A percentile compares a stretch with the other conserved stretches of the same genome.
Evolutionary conservation across 2,113 vertebrate genomes (phyloP).

Genomic region (Tachysurus vachellii): DNA sequence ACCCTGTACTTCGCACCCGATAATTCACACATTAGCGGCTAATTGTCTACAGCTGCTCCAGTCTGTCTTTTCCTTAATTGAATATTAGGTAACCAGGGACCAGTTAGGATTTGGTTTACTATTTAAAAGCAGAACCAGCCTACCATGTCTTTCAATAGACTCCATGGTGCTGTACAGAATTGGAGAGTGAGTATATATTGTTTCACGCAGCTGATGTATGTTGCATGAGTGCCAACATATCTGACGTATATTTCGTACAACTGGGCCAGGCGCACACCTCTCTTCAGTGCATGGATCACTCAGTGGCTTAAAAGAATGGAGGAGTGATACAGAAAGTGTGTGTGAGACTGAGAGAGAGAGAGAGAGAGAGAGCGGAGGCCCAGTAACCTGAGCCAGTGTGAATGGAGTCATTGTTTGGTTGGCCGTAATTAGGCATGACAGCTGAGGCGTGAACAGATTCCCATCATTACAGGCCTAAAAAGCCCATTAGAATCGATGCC

Average conservation of each 20-base stretch:
- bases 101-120: slow-evolving; percentile 28
- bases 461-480: slow-evolving; percentile 84
- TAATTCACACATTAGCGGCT: slow-evolving; percentile 28
- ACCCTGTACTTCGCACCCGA: slow-evolving; percentile 3
- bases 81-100: slow-evolving; percentile 32
- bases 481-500: slow-evolving; percentile 93
- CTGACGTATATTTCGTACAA: slow-evolving; percentile 42
- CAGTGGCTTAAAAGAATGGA: slow-evolving; percentile 55
- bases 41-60: slow-evolving; percentile 35
- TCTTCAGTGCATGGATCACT: slow-evolving; percentile 34
- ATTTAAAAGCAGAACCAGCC: slow-evolving; percentile 25
- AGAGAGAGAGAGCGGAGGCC: slow-evolving; percentile 43
- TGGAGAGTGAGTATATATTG: slow-evolving; percentile 6
- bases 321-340: slow-evolving; percentile 48
- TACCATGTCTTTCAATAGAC: slow-evolving; percentile 25
- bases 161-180: not conserved
- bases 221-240: slow-evolving; percentile 20
- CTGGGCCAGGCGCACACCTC: slow-evolving; percentile 35
- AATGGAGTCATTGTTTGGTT: slow-evolving; percentile 81
- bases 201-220: slow-evolving; percentile 36
- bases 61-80: slow-evolving; percentile 38
- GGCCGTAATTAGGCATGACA: slow-evolving; percentile 80
- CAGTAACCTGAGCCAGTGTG: slow-evolving; percentile 78
- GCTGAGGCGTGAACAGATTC: slow-evolving; percentile 93
- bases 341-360: slow-evolving; percentile 45